A percentile compares a stretch with the other conserved stretches of the same genome.
Evolutionary conservation across 2,888 invertebrate species (phyloP).

Genomic region (Tipula lateralis): DNA sequence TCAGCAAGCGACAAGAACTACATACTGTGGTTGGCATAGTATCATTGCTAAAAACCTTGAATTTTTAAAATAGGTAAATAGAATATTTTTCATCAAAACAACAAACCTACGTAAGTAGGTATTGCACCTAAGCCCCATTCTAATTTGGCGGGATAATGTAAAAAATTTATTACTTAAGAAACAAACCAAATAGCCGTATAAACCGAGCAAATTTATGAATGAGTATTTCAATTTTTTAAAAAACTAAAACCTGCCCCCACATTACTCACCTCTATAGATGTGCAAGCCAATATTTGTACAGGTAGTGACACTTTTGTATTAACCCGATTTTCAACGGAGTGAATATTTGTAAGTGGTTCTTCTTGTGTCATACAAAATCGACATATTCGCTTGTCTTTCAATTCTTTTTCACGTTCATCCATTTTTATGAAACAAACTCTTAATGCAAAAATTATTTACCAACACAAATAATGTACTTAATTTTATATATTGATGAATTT

Average conservation of each 20-base stretch:
- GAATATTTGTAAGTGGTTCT: conserved; percentile 61
- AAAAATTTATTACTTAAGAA: conserved; percentile 25
- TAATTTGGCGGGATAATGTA: conserved; percentile 32
- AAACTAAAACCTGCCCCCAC: conserved; percentile 39
- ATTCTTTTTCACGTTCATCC: conserved; percentile 57
- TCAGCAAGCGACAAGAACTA: conserved; percentile 60
- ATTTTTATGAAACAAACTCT: conserved; percentile 44
- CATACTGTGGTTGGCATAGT: conserved; percentile 72
- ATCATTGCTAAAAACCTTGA: conserved; percentile 51
- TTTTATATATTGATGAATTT: neutral
- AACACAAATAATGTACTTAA: neutral
- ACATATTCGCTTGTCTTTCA: conserved; percentile 63
- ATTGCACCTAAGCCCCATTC: conserved; percentile 29
- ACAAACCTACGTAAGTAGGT: neutral
- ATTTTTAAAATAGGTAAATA: neutral
- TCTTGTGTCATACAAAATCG: conserved; percentile 68
- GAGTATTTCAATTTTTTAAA: conserved; percentile 38
- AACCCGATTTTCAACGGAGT: conserved; percentile 54
- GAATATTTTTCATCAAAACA: neutral
- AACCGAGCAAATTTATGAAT: conserved; percentile 35
- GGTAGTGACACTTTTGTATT: conserved; percentile 62
- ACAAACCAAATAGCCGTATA: conserved; percentile 27
- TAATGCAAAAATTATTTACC: neutral
- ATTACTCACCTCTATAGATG: conserved; percentile 66
- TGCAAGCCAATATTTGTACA: conserved; percentile 71